Base-by-base conservation (phyloP, 2,888 invertebrate species). In the Clepsis dumicolana region DNA sequence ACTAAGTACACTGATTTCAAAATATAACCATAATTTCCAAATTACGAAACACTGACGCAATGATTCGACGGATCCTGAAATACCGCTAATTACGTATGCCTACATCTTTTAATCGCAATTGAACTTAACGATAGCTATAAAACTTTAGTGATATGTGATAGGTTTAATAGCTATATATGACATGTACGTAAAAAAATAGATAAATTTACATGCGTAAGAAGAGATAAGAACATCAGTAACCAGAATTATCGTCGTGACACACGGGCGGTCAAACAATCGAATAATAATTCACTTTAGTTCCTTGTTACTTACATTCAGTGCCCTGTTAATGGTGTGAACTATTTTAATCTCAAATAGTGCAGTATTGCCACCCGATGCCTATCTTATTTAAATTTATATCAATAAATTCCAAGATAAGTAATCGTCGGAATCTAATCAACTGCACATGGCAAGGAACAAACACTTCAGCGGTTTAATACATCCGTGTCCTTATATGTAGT, bases 221-320 rank as follows among this genome's bases (percentile, higher is more conserved):
- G 64, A 66, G 84, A 85, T 83, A 84, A 84, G 64, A 70, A 29
- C 54, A 72, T 29, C 71, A 76, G 67, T 75, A 75, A 75, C 73
- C 71, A 72, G 74, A 74, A 75, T 77, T 80, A 77, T 64, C 35
- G 32, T 29, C 16, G 72, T 54, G 73, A 79, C 75, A 80, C 35
- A 72, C 70, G 7, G 64, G 18, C 12, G 1, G 10, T 1, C 12
- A 61, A 24, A 38, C 29, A 8, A 7, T 14, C 53, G 21, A 65
- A 25, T 38, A 48, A 12, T 21, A 14, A 10, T 10, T 21, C 21
- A 21, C 16, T 4, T 14, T n/a, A 38, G 2, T 38, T 0, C n/a
- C n/a, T n/a, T n/a, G n/a, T n/a, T 38, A 14, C 2, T 3, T 14
- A 14, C 1, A 35, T 12, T 35, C 12, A n/a, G 14, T 38, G 29